Evolutionary conservation across 2,797 vertebrate genomes (phyloP).

Genomic region (Glossophaga mutica): DNA sequence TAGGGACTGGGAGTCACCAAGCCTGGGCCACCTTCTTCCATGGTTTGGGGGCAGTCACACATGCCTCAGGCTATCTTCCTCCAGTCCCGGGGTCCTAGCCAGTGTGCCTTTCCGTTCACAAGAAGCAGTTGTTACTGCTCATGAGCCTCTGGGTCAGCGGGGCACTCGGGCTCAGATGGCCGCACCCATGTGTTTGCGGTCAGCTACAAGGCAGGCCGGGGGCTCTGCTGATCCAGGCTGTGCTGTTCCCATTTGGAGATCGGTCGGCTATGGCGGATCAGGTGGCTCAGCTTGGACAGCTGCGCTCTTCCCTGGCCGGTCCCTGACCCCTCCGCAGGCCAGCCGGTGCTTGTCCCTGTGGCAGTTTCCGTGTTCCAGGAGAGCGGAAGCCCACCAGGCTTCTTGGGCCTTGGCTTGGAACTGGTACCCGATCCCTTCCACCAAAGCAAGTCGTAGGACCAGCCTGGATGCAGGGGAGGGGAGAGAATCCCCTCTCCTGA

Average conservation of each 20-base stretch:
- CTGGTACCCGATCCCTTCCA: not conserved
- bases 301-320: rapidly evolving
- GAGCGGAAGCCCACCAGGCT: not conserved
- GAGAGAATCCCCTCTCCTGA: too few relatives aligned
- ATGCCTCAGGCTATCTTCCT: not conserved
- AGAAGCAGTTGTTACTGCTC: not conserved
- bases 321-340: not conserved
- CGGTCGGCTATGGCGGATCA: rapidly evolving
- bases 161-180: not conserved
- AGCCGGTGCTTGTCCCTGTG: not conserved
- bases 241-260: not conserved
- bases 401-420: not conserved
- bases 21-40: not conserved
- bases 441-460: not conserved
- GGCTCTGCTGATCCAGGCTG: not conserved
- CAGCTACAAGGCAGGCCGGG: not conserved
- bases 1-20: not conserved
- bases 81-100: not conserved
- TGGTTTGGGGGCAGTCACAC: too few relatives aligned
- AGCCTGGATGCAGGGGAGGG: not conserved
- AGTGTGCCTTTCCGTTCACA: not conserved
- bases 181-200: not conserved
- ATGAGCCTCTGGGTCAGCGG: not conserved
- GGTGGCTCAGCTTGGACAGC: not conserved
- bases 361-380: not conserved